Base-by-base conservation (phyloP, 2,113 vertebrate genomes). In the Neotoma lepida region DNA sequence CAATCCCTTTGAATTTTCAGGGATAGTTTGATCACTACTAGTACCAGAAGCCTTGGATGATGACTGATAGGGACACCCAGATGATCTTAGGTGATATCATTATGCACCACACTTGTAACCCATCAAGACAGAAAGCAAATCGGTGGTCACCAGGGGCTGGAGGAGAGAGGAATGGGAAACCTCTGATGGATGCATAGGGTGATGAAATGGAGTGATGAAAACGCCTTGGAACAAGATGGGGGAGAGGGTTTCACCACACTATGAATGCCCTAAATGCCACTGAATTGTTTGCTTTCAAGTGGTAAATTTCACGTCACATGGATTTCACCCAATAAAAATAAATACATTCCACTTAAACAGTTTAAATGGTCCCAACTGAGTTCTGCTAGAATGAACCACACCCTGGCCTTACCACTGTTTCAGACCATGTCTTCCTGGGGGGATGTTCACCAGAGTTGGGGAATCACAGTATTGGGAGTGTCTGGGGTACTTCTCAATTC, bases 281-380 rank as follows among this genome's bases (percentile, higher is more conserved):
- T 12, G 30, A 58, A 46, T 6, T 39, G 3, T 51, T 63, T 58
- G 17, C 66, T 63, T 66, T 77, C 70, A 86, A 86, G 35, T 71
- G 51, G 44, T 51, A 89, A 28, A 44, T 61, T 87, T 89, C 68
- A 54, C 18, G 24, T 61, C 63, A 33, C 39, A 35, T 30, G 22
- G n/a, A 84, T 64, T 64, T 94, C 41, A 81, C 15, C 18, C 66
- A 86, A 26, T 82, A 66, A 86, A 95, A 58, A 86, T 61, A 80
- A 78, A 88, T n/a, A 46, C 6, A 68, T 18, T n/a, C n/a, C 51
- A 46, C 28, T 66, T 89, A 84, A 56, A 33, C 2, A 15, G 26
- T 81, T 81, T 81, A 81, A 93, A 64, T 7, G 22, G 71, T 73
- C 41, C 41, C 61, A 44, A 22, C 61, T 58, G 28, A 64, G 46